Evolutionary conservation across 1,140 invertebrate genomes (phyloP), one percentile per base, ranked within the genome.

Genomic region (Sinonovacula constricta): DNA sequence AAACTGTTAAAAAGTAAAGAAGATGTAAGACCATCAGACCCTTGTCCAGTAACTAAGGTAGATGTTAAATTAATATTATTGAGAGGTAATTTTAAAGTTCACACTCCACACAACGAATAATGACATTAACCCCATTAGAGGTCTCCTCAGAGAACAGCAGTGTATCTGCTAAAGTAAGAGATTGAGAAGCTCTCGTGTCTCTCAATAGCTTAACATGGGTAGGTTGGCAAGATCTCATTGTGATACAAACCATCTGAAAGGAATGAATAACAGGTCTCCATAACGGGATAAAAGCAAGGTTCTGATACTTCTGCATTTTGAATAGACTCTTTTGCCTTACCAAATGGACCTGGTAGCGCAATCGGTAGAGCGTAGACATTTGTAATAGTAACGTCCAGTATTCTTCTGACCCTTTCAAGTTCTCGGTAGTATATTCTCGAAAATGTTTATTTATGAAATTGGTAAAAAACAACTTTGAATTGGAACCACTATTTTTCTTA

Each of bases 41-140:
- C 57, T 10, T 33, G 33, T 22, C 82, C 80, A 30, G 71, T 65
- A 56, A 79, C 45, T 15, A 71, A 59, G 24, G 75, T 57, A 59
- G 72, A 69, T 5, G 26, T 65, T n/a, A 83, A 59, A 62, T 68
- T 10, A 36, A 78, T 56, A 57, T 63, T 34, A 70, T 82, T 78
- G 1, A 81, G 68, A 30, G 79, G 77, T n/a, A 80, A 60, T 24
- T 22, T 14, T 33, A 79, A 66, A 26, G 14, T 66, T 26, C 36
- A 66, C 63, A 66, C 63, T 66, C 36, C n/a, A 34, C 60, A 18
- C 60, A 30, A 14, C 51, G 36, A 66, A 66, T 66, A 66, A 66
- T 34, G 18, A 66, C 34, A 66, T 22, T 66, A 5, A 45, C 5
- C 28, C 63, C 36, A 66, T n/a, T 14, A 66, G 34, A 66, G 28